Base-by-base conservation (phyloP, 2,113 vertebrate species). In the Peucedramus taeniatus region DNA sequence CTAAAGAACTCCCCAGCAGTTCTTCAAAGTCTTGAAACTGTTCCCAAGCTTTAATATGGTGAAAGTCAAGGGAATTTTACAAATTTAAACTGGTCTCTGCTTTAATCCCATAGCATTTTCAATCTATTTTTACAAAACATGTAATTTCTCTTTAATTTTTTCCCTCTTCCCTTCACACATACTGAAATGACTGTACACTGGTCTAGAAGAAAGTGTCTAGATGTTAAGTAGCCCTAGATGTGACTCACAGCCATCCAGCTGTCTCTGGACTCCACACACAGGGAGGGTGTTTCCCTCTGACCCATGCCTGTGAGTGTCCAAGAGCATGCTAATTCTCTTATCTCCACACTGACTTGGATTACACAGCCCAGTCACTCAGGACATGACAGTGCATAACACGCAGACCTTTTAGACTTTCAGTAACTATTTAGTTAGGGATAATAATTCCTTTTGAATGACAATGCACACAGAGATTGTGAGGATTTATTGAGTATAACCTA, bases 401-500 rank as follows among this genome's bases (percentile, higher is more conserved):
- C 23, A 94, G 89, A 91, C 15, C 79, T 94, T 87, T 96, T 65
- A 85, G 90, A 60, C 30, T 64, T 96, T 39, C 84, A 47, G 49
- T 30, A 70, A 39, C 50, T 90, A 79, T 93, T 96, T 85, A 86
- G 72, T 40, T 82, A 82, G 39, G 50, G 78, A 86, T 84, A 95
- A 87, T 96, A 97, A 95, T 42, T 94, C 71, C 80, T 63, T 97
- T 35, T 95, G 39, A 95, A 93, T 93, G 88, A 95, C 88, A 89
- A 74, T 39, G 31, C 56, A 87, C 57, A 87, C 45, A 70, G 69
- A 91, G 33, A 87, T 88, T 8, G 27, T 22, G 19, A 90, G 61
- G 92, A 93, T 82, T 97, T 92, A 95, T 44, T 87, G 64, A 56
- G 76, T 93, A 68, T 54, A 83, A 89, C 40, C 60, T 64, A 71